These are phyloP conservation scores for Mimas tiliae DNA, from an alignment of 2,888 invertebrate genomes.

Conservation along the genomic window DNA sequence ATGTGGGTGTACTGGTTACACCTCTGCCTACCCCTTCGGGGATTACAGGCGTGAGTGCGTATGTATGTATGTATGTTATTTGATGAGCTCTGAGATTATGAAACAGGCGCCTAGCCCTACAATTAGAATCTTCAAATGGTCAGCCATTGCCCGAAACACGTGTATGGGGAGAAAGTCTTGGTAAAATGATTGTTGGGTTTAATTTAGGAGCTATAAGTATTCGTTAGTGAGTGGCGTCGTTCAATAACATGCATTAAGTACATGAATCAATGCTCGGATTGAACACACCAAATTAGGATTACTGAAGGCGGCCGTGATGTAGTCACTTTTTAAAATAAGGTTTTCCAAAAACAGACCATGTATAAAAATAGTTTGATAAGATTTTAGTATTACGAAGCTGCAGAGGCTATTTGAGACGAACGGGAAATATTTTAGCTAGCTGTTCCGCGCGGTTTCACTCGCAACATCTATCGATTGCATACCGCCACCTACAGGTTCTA, in stretches of 20 bases:
- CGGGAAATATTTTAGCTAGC: too few relatives aligned
- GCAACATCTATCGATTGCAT: too few relatives aligned
- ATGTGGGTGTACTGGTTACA: too few relatives aligned
- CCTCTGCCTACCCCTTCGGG: too few relatives aligned
- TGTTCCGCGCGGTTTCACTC: too few relatives aligned
- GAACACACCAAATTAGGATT: slow-evolving; percentile 63
- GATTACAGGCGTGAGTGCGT: too few relatives aligned
- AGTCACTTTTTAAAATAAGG: slow-evolving; percentile 15
- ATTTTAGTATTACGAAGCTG: too few relatives aligned
- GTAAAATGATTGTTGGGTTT: slow-evolving; percentile 37
- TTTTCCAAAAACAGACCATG: background rate
- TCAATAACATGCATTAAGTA: slow-evolving; percentile 48
- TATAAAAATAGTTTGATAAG: too few relatives aligned
- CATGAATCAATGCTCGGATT: slow-evolving; percentile 52
- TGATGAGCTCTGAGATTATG: background rate
- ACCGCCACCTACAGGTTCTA: too few relatives aligned
- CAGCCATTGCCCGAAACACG: background rate
- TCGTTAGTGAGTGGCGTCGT: slow-evolving; percentile 45
- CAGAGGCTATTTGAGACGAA: too few relatives aligned
- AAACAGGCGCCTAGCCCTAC: background rate
- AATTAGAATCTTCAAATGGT: slow-evolving; percentile 1
- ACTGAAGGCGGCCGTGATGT: slow-evolving; percentile 39
- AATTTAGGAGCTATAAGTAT: slow-evolving; percentile 41
- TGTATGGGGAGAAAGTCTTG: slow-evolving; percentile 36
- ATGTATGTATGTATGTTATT: background rate